A percentile compares a stretch with the other conserved stretches of the same genome.
Evolutionary conservation across 2,888 invertebrate species (phyloP).

Genomic region (Hoplodrina ambigua): DNA sequence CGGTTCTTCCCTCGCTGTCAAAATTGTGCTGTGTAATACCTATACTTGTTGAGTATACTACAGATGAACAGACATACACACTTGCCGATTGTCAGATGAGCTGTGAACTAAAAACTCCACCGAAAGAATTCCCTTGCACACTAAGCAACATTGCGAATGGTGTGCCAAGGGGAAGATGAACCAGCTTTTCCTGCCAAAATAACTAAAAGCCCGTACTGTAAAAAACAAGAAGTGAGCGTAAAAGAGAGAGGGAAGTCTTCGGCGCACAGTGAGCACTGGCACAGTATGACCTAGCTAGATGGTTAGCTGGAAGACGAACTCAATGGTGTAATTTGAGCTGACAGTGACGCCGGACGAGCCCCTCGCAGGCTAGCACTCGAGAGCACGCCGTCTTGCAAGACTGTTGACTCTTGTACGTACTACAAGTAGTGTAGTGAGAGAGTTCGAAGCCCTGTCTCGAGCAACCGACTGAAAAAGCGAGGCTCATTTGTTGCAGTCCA

Average conservation of each 20-base stretch:
- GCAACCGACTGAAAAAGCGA: background rate
- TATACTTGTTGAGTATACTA: no score
- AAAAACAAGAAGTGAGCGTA: background rate
- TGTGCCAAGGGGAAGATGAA: background rate
- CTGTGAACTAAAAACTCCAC: background rate
- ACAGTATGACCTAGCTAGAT: no score
- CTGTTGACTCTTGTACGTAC: background rate
- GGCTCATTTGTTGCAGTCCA: background rate
- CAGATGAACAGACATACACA: background rate
- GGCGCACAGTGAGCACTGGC: no score
- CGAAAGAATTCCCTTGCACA: no score
- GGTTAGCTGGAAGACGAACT: background rate
- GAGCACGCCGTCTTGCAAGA: background rate
- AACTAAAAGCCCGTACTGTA: background rate
- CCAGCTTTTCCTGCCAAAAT: background rate
- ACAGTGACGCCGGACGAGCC: background rate
- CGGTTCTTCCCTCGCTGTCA: conserved; percentile 9
- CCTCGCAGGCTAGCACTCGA: background rate
- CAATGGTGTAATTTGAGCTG: background rate
- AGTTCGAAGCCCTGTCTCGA: no score
- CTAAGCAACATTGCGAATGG: background rate
- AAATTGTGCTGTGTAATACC: background rate
- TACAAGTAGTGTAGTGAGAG: no score
- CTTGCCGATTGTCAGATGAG: background rate
- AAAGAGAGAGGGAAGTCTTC: background rate